A percentile compares a stretch with the other conserved stretches of the same genome.
phyloP scores from a whole-genome alignment of 2,113 vertebrate species.

The Toxotes jaculatrix region DNA sequence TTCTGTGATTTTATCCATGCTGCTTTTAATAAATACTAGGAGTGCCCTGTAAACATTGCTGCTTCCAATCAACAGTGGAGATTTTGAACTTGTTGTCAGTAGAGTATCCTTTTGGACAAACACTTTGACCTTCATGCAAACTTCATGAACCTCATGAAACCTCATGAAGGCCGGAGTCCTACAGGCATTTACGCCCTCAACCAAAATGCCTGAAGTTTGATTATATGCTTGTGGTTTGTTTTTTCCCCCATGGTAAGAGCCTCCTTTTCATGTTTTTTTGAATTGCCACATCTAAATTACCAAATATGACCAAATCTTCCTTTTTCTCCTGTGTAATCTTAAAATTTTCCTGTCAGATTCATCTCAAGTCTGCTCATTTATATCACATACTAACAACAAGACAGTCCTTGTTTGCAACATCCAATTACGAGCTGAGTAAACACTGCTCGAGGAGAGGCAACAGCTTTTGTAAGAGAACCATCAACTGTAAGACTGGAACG shows the following conservation, averaged over 20 bases:
- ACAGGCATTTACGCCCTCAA: background rate
- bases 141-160: too few relatives aligned
- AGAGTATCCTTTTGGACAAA: background rate
- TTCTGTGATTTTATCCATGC: background rate
- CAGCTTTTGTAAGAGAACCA: conserved; percentile 18
- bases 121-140: conserved; percentile 2
- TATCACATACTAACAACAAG: conserved; percentile 23
- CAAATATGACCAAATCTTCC: background rate
- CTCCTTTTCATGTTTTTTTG: background rate
- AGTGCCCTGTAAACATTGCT: background rate
- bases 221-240: background rate
- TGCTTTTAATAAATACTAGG: background rate
- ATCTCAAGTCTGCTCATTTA: background rate
- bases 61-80: background rate
- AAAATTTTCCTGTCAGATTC: background rate
- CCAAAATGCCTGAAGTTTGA: background rate
- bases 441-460: background rate
- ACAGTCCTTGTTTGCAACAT: background rate
- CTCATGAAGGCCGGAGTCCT: background rate
- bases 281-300: conserved; percentile 6
- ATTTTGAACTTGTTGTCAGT: too few relatives aligned
- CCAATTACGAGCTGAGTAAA: conserved; percentile 37
- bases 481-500: background rate
- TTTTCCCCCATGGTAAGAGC: background rate
- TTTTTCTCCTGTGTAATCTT: background rate